Percentiles rank a stretch among this genome's conserved stretches.
Evolutionary conservation across 2,113 vertebrate genomes (phyloP).

Genomic region (Peromyscus polionotus): DNA sequence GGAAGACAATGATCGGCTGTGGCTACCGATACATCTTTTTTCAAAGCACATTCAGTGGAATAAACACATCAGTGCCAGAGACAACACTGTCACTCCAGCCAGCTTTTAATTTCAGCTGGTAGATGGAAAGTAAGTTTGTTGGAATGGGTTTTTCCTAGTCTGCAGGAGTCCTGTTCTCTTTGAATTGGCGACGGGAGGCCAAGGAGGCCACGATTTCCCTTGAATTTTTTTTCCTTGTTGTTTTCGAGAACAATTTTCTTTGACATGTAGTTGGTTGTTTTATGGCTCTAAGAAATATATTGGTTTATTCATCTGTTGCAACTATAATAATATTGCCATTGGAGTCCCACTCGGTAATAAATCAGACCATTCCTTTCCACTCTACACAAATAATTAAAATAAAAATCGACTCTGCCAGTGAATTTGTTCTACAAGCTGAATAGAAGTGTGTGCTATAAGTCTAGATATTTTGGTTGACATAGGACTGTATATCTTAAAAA

Average conservation of each 20-base stretch:
- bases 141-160: conserved; percentile 40
- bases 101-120: conserved; percentile 70
- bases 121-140: conserved; percentile 65
- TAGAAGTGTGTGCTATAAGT: conserved; percentile 82
- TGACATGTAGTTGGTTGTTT: conserved; percentile 81
- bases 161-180: conserved; percentile 49
- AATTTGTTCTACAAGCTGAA: conserved; percentile 83
- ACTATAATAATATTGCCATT: conserved; percentile 86
- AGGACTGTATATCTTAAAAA: conserved; percentile 80
- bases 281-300: conserved; percentile 83
- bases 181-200: conserved; percentile 67
- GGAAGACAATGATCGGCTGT: conserved; percentile 20
- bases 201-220: conserved; percentile 54
- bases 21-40: neutral
- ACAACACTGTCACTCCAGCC: conserved; percentile 63
- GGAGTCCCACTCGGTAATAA: conserved; percentile 83
- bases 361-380: conserved; percentile 83
- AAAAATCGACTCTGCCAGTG: conserved; percentile 83
- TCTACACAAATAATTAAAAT: conserved; percentile 88
- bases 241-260: conserved; percentile 82
- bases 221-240: conserved; percentile 70
- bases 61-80: conserved; percentile 66
- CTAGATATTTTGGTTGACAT: conserved; percentile 80
- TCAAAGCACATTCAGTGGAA: conserved; percentile 57
- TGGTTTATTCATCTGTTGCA: conserved; percentile 87